Evolutionary conservation across 2,888 invertebrate species (phyloP).

Genomic region (Mystacides longicornis): DNA sequence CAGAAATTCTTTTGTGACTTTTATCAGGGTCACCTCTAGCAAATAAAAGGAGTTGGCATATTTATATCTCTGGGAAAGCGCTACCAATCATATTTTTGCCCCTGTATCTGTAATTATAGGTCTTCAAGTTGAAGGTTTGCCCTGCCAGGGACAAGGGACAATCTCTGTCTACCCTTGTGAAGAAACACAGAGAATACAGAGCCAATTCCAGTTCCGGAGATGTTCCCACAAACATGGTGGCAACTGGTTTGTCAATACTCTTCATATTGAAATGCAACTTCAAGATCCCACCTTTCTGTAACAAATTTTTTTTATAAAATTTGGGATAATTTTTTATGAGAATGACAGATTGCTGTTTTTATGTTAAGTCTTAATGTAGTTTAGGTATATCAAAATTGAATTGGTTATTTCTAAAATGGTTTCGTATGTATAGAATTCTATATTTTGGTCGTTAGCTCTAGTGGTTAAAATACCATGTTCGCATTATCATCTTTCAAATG

Average conservation of each 20-base stretch:
- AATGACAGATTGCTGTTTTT: too few species aligned
- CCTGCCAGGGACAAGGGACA: constrained; percentile 69
- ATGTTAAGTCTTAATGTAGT: too few species aligned
- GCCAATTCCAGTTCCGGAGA: constrained; percentile 90
- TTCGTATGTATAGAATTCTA: too few species aligned
- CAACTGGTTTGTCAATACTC: constrained; percentile 67
- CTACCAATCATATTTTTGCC: constrained; percentile 75
- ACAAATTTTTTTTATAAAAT: background rate
- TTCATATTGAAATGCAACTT: constrained; percentile 67
- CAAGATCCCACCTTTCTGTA: constrained; percentile 68
- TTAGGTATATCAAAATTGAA: too few species aligned
- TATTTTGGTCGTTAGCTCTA: too few species aligned
- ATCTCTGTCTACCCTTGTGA: constrained; percentile 62
- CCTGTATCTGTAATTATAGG: constrained; percentile 65
- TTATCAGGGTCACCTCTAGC: too few species aligned
- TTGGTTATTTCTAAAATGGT: too few species aligned
- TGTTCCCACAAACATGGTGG: constrained; percentile 72
- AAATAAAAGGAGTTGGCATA: too few species aligned
- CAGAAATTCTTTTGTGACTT: too few species aligned
- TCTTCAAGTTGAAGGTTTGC: constrained; percentile 63
- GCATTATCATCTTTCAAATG: too few species aligned
- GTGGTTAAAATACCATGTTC: too few species aligned
- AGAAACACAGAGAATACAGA: constrained; percentile 80
- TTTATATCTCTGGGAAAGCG: constrained; percentile 73
- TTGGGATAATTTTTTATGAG: too few species aligned